Base-by-base conservation (phyloP, 2,888 invertebrate genomes). In the Heliconius charithonia region DNA sequence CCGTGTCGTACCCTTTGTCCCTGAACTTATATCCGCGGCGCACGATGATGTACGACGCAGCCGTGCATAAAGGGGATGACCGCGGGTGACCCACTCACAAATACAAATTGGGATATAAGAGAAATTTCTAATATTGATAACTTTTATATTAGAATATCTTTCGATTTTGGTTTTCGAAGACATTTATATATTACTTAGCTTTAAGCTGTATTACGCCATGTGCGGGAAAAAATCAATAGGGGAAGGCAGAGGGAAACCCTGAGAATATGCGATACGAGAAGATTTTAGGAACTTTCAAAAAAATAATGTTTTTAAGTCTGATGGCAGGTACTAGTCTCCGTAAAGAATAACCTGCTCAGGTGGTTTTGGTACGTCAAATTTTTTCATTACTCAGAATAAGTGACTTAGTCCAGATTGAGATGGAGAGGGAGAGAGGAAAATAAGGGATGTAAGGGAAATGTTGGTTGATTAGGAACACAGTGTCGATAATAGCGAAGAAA, bases 31-130 rank as follows among this genome's bases (percentile, higher is more conserved):
- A 77, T 85, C 82, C 84, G 41, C 45, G 83, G 83, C 69, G 84
- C 78, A 78, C 74, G 71, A 69, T 85, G 86, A 88, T 87, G 89
- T 91, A 87, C 87, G 82, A 87, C 86, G 89, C 86, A 88, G 84
- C 84, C 89, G 86, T 86, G 90, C 89, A 89, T 90, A 87, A 88
- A 91, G 91, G 89, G 91, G 91, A 89, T 85, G 85, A 73, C 80
- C 75, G 67, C 77, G 56, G 69, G 75, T 77, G 67, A 81, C 77
- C 71, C 70, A 79, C 66, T 79, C 75, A 56, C 76, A 75, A 81
- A 82, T 81, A 81, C 76, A 76, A 81, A 82, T 77, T 79, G 73
- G 80, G 27, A 72, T 69, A 16, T 69, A 27, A 77, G 29, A 71
- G 63, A 27, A 22, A 45, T 51, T 9, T 41, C 25, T 16, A 9